phyloP scores from a whole-genome alignment of 2,888 invertebrate species.

The Caprella mutica region DNA sequence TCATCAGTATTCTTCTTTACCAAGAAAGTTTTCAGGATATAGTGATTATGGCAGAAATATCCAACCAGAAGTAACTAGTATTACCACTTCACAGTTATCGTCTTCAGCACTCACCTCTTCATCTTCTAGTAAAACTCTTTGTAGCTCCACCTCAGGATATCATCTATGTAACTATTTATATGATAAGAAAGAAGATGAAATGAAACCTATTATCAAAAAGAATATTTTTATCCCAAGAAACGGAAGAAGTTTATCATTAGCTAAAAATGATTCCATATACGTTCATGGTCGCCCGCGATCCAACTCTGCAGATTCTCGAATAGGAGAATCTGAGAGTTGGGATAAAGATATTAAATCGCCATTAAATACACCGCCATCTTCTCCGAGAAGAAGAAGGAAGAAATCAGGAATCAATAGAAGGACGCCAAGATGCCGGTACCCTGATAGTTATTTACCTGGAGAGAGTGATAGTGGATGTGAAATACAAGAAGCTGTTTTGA shows the following conservation, averaged over 20 bases:
- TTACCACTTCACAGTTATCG: neutral
- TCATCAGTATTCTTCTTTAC: conserved; percentile 5
- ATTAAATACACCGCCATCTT: conserved; percentile 2
- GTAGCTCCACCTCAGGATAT: conserved; percentile 2
- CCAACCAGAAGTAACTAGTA: neutral
- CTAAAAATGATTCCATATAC: neutral
- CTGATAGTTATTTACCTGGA: neutral
- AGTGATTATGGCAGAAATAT: neutral
- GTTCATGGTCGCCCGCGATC: conserved; percentile 17
- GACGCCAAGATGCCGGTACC: neutral
- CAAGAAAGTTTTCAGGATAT: neutral
- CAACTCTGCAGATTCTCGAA: conserved; percentile 26
- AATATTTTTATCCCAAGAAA: neutral
- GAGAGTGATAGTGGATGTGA: conserved; percentile 8
- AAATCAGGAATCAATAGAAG: conserved; percentile 4
- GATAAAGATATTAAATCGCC: neutral
- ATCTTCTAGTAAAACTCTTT: conserved; percentile 4
- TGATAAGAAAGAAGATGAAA: neutral
- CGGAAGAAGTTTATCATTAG: conserved; percentile 1
- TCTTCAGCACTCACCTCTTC: neutral
- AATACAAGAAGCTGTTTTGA: conserved; percentile 10
- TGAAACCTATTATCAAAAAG: neutral
- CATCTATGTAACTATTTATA: neutral
- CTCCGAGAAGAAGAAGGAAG: conserved; percentile 6
- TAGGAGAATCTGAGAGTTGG: conserved; percentile 14